phyloP scores from a whole-genome alignment of 2,797 vertebrate species.

The Paguma larvata region DNA sequence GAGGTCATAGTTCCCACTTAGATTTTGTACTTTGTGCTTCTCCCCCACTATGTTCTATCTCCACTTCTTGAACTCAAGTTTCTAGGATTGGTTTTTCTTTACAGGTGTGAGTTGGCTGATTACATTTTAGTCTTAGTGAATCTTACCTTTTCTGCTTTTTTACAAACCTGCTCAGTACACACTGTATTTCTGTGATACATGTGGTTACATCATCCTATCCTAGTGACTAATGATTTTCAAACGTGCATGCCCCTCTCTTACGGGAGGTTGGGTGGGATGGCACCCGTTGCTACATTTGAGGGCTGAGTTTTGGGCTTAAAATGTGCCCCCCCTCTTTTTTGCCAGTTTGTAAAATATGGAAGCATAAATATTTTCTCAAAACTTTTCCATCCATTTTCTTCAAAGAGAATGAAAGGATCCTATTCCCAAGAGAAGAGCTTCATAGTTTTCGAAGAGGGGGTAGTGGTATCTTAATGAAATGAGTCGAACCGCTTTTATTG shows the following conservation, averaged over 20 bases:
- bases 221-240: neutral
- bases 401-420: neutral
- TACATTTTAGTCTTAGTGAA: slow-evolving; percentile 78
- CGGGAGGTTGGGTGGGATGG: neutral
- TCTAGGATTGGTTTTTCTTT: neutral
- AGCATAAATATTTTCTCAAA: neutral
- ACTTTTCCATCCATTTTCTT: neutral
- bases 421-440: slow-evolving; percentile 3
- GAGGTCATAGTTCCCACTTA: fast-evolving
- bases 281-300: neutral
- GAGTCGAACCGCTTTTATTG: neutral
- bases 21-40: neutral
- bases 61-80: neutral
- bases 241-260: fast-evolving
- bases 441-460: neutral
- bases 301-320: neutral
- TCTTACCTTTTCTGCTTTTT: slow-evolving; percentile 74
- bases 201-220: slow-evolving; percentile 34
- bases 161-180: slow-evolving; percentile 73
- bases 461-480: neutral
- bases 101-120: slow-evolving; percentile 78
- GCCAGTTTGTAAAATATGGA: neutral
- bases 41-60: fast-evolving
- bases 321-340: neutral
- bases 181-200: neutral